Evolutionary conservation across 2,797 vertebrate species (phyloP).

Genomic region (Artibeus lituratus): DNA sequence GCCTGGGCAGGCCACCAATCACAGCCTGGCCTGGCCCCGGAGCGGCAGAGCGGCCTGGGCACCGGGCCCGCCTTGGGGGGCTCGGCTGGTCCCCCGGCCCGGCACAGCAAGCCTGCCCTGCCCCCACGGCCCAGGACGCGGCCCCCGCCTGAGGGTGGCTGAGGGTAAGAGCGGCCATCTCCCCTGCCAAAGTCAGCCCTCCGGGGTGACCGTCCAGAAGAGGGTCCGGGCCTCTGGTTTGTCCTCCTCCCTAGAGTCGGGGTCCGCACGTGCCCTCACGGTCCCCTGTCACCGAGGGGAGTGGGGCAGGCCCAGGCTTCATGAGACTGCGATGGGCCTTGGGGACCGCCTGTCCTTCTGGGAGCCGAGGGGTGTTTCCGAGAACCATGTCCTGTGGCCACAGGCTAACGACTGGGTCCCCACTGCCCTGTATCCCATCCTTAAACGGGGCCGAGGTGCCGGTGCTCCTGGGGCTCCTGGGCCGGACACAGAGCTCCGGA

Average conservation of each 20-base stretch:
- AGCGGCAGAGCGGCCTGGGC: background rate
- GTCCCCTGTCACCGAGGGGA: fast-evolving
- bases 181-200: background rate
- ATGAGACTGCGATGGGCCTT: fast-evolving
- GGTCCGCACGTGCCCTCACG: fast-evolving
- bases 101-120: fast-evolving
- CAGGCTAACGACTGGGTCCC: fast-evolving
- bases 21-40: fast-evolving
- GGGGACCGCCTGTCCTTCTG: background rate
- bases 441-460: fast-evolving
- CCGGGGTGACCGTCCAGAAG: fast-evolving
- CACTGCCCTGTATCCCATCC: background rate
- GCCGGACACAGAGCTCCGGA: background rate
- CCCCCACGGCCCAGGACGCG: fast-evolving
- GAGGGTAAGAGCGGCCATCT: background rate
- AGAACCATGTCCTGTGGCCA: background rate
- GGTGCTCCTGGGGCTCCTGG: fast-evolving
- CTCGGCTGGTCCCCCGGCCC: background rate
- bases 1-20: fast-evolving
- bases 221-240: fast-evolving
- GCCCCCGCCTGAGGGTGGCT: fast-evolving
- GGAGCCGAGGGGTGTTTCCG: background rate
- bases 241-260: background rate
- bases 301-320: no score
- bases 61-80: background rate